Evolutionary conservation across 2,888 invertebrate species (phyloP), one percentile per base, ranked within the genome.

Genomic region (Stenolophus ochropezus): DNA sequence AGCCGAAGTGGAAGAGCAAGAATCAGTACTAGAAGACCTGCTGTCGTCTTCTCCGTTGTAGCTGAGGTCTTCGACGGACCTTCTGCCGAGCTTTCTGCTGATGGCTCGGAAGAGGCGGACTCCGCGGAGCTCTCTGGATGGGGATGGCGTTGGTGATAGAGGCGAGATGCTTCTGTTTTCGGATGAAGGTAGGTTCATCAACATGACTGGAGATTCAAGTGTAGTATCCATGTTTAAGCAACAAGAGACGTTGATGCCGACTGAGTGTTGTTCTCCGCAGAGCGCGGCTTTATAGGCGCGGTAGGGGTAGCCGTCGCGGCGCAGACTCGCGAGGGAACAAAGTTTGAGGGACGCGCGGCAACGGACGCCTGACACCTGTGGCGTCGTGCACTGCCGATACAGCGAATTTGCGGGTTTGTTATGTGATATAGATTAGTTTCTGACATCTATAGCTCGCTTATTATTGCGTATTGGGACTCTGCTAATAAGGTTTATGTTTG

Each of bases 71-170:
- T 90, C 90, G 8, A 87, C 88, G 81, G 91, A 90, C 61, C 91
- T 89, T 76, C 92, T 90, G 0, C 93, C 91, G 71, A 94, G 90
- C 83, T 92, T 92, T 81, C 92, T 90, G 87, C 93, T 92, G 83
- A 94, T 91, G 25, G 93, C 93, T 83, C 93, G 92, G 86, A 94
- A 92, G 85, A 94, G 90, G 69, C 93, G 90, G 82, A 93, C 90
- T 74, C 94, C 94, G 6, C 93, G 92, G 16, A 89, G 86, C 84
- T 92, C 91, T 83, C 90, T 89, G 2, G 91, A 90, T 0, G 92
- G 90, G 82, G 93, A 92, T 20, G 91, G 90, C 83, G 92, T 91
- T 69, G 86, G 85, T 42, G 89, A 88, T 82, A 87, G 84, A 4
- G 89, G 88, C 20, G 91, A 91, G 8, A 88, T 83, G 85, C 89